Base-by-base conservation (phyloP, 2,797 vertebrate genomes). In the Eulemur albifrons region DNA sequence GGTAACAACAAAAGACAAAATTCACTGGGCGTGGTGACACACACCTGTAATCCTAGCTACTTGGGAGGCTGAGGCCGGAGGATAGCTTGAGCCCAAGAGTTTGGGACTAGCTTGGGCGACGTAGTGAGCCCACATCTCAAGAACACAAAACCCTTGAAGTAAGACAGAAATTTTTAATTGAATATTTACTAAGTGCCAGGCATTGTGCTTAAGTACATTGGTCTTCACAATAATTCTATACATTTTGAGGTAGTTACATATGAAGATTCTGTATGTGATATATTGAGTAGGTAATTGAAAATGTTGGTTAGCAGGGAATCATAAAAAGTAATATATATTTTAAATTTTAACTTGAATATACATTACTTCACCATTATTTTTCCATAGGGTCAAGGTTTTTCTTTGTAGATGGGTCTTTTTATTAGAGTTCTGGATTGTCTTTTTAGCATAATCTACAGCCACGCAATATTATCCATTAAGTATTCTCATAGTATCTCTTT, bases 171-270 rank as follows among this genome's bases (percentile, higher is more conserved):
- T 67, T 93, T 88, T 89, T 89, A 86, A 80, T 82, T 61, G 67
- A 95, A 48, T 90, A 30, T 83, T 92, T 92, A 84, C 38, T 87
- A 90, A 90, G 35, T 82, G 30, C 54, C 83, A 52, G 40, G 20
- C 70, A 88, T 15, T 90, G 25, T 75, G 18, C 57, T 61, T 79
- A 50, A 75, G 35, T 85, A 76, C 9, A 27, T 84, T 75, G 70
- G 38, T 72, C 25, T 70, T 86, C 63, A 81, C 8, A 89, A 38
- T 87, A 84, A 61, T 84, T 69, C 70, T 82, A 7, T 86, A 69
- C 3, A 52, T 83, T 91, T 86, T 90, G 61, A 77, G n/a, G 32
- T 48, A 82, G 7, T 65, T 82, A 10, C 15, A 30, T 72, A 70
- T 30, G 63, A 92, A 70, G 87, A 52, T 89, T 57, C 95, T n/a